A percentile compares a stretch with the other conserved stretches of the same genome.
Evolutionary conservation across 2,888 invertebrate genomes (phyloP).

Genomic region (Rhamnusium bicolor): DNA sequence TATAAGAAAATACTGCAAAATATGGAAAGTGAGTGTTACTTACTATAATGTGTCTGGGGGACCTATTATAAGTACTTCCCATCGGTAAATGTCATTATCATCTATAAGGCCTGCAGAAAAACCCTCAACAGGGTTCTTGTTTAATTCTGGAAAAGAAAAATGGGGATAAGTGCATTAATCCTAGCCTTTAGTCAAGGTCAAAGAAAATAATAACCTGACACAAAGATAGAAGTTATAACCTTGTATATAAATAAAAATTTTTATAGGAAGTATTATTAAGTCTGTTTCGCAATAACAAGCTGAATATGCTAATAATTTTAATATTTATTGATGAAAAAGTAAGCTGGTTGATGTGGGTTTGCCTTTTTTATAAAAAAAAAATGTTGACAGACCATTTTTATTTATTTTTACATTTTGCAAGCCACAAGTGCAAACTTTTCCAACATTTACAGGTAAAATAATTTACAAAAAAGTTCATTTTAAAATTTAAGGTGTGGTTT

Average conservation of each 20-base stretch:
- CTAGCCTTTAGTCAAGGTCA: slow-evolving; percentile 39
- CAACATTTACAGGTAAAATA: background rate
- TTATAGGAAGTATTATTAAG: slow-evolving; percentile 23
- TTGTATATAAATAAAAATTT: slow-evolving; percentile 42
- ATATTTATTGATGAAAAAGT: background rate
- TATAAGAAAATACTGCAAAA: background rate
- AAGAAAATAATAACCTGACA: slow-evolving; percentile 33
- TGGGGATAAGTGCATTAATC: slow-evolving; percentile 12
- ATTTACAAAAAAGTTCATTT: background rate
- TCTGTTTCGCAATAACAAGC: slow-evolving; percentile 33
- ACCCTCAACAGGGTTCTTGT: slow-evolving; percentile 99
- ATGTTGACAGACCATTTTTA: slow-evolving; percentile 37
- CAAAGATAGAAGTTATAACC: slow-evolving; percentile 43
- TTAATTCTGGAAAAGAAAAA: slow-evolving; percentile 85
- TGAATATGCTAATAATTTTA: slow-evolving; percentile 25
- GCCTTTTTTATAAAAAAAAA: slow-evolving; percentile 34
- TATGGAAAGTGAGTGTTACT: slow-evolving; percentile 72
- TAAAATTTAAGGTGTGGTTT: slow-evolving; percentile 31
- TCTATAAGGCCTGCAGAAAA: slow-evolving; percentile 99
- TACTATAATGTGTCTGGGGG: slow-evolving; percentile 99
- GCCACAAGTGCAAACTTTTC: background rate
- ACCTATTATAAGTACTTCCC: slow-evolving; percentile 99
- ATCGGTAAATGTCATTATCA: slow-evolving; percentile 99
- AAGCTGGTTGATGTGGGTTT: slow-evolving; percentile 4
- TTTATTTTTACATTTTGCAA: slow-evolving; percentile 7